phyloP scores from a whole-genome alignment of 2,888 invertebrate species.

The Petrolisthes manimaculis region DNA sequence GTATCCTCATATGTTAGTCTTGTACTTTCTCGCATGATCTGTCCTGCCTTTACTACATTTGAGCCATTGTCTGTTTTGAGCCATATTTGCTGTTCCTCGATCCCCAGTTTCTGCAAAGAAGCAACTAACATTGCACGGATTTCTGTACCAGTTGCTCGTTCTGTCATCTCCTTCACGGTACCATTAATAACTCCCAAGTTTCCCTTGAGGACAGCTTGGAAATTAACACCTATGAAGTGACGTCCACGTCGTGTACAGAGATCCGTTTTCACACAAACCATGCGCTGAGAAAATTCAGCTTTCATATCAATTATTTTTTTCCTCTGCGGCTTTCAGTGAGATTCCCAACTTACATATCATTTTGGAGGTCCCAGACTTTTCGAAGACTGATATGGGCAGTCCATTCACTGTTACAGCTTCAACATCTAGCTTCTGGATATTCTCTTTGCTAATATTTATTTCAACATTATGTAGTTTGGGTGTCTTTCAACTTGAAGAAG shows the following conservation, averaged over 20 bases:
- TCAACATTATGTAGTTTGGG: not conserved
- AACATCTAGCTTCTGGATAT: too few relatives aligned
- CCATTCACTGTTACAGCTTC: not conserved
- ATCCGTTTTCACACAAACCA: too few relatives aligned
- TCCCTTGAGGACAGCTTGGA: too few relatives aligned
- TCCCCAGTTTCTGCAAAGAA: conserved; percentile 12
- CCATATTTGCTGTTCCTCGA: not conserved
- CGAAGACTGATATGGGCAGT: not conserved
- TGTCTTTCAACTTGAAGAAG: not conserved
- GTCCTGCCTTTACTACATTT: conserved; percentile 5
- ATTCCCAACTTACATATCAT: too few relatives aligned
- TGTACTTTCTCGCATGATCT: not conserved
- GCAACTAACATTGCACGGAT: conserved; percentile 15
- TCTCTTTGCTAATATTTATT: too few relatives aligned
- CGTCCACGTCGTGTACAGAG: too few relatives aligned
- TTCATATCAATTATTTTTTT: not conserved
- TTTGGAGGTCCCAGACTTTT: not conserved
- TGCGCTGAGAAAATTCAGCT: conserved; percentile 6
- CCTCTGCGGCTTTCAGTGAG: not conserved
- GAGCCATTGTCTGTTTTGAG: conserved; percentile 8
- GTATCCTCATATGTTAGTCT: not conserved
- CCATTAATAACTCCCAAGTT: too few relatives aligned
- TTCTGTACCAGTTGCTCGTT: conserved; percentile 25
- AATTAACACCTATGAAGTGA: too few relatives aligned
- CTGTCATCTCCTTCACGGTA: too few relatives aligned